These are phyloP conservation scores for Harpalus rubripes DNA, from an alignment of 2,888 invertebrate genomes.

Conservation along the genomic window DNA sequence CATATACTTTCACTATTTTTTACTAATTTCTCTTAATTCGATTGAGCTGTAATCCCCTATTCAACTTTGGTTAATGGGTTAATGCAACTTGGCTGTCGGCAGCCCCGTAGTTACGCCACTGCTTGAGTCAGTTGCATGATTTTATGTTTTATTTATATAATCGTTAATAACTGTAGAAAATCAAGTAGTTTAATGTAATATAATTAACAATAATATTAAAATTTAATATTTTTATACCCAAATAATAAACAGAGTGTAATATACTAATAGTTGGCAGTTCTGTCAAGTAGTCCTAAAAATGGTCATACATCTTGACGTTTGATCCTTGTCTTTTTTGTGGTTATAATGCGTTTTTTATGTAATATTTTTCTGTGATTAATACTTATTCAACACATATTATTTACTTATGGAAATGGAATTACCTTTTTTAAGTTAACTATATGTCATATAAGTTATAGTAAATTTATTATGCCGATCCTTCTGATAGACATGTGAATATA, in stretches of 20 bases:
- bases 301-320: slow-evolving; percentile 47
- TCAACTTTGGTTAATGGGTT: no score
- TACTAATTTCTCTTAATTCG: no score
- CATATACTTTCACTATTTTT: no score
- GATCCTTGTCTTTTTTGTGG: slow-evolving; percentile 36
- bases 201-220: no score
- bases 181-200: no score
- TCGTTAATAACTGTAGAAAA: no score
- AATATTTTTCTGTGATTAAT: slow-evolving; percentile 29
- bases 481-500: slow-evolving; percentile 27
- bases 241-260: neutral
- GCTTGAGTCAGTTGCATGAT: no score
- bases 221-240: neutral
- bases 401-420: slow-evolving; percentile 19
- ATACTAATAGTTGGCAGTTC: slow-evolving; percentile 8
- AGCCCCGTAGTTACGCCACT: no score
- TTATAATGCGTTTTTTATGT: slow-evolving; percentile 40
- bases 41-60: no score
- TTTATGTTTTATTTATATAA: no score
- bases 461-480: neutral
- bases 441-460: neutral
- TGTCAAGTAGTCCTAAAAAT: neutral
- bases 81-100: no score
- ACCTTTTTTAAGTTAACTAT: neutral
- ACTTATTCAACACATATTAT: slow-evolving; percentile 1